Evolutionary conservation across 2,888 invertebrate species (phyloP).

Genomic region (Mechanitis mazaeus): DNA sequence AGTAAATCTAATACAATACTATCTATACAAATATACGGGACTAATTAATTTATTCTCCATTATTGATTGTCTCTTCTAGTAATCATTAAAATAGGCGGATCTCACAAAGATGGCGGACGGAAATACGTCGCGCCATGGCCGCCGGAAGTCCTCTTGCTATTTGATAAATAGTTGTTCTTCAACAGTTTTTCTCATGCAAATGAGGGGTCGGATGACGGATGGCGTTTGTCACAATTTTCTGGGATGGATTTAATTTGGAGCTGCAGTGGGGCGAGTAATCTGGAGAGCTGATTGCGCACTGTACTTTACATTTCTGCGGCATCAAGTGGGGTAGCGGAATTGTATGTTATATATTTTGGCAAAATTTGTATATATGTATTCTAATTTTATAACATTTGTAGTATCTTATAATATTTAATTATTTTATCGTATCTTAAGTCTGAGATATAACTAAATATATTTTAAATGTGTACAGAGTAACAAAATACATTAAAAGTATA

Average conservation of each 20-base stretch:
- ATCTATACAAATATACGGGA: neutral
- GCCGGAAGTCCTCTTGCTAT: conserved; percentile 71
- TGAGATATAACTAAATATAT: too few species aligned
- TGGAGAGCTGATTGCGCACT: conserved; percentile 49
- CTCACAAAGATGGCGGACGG: conserved; percentile 65
- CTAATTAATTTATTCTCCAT: neutral
- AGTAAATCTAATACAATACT: too few species aligned
- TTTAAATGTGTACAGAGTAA: too few species aligned
- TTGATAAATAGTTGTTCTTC: conserved; percentile 77
- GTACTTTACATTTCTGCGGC: conserved; percentile 34
- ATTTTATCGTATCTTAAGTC: too few species aligned
- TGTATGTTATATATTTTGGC: conserved; percentile 18
- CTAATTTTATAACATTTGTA: too few species aligned
- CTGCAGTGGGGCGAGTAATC: conserved; percentile 60
- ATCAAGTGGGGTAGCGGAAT: conserved; percentile 23
- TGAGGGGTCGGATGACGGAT: conserved; percentile 73
- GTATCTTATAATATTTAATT: too few species aligned
- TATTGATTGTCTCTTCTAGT: conserved; percentile 27
- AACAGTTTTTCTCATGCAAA: conserved; percentile 76
- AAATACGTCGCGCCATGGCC: conserved; percentile 71
- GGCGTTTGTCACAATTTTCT: conserved; percentile 73
- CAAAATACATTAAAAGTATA: too few species aligned
- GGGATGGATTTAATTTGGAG: conserved; percentile 73
- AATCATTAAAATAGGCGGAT: conserved; percentile 18
- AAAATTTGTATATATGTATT: neutral